Conservation (phyloP, 2,888 invertebrate genomes). For the Coleophora deauratella region DNA sequence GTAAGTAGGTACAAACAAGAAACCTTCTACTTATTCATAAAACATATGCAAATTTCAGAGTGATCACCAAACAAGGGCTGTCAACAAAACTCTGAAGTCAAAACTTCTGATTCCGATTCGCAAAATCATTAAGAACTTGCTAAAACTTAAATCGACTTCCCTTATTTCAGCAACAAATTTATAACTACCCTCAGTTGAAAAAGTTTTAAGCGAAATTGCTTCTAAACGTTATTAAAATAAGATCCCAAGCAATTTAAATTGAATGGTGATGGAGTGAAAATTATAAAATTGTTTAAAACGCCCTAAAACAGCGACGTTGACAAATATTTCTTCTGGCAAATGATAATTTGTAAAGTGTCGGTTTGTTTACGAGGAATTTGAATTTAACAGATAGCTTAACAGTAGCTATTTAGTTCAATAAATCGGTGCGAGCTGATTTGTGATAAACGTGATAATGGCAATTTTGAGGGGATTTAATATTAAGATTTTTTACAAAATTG, state of each 20-base stretch:
- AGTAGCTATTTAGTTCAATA: too few species aligned
- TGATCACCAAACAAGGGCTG: too few species aligned
- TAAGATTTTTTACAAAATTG: too few species aligned
- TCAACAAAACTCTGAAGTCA: conserved; percentile 5
- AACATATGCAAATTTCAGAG: too few species aligned
- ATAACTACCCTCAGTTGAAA: conserved; percentile 10
- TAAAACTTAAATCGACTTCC: conserved; percentile 47
- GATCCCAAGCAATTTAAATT: background rate
- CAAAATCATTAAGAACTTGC: conserved; percentile 44
- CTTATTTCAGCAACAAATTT: conserved; percentile 32
- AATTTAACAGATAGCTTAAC: background rate
- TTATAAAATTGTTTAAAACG: background rate
- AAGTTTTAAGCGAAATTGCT: background rate
- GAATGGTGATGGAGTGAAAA: conserved; percentile 3
- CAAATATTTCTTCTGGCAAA: conserved; percentile 21
- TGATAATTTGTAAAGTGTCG: conserved; percentile 8
- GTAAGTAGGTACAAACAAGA: too few species aligned
- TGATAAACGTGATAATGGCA: too few species aligned
- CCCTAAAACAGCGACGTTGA: conserved; percentile 21
- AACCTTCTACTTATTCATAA: too few species aligned
- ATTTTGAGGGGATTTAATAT: too few species aligned
- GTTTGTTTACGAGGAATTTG: conserved; percentile 1
- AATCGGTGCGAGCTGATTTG: too few species aligned
- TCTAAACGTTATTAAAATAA: conserved; percentile 12
- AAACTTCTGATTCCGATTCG: conserved; percentile 38